Evolutionary conservation across 2,113 vertebrate species (phyloP).

Genomic region (Phylloscopus trochiloides): DNA sequence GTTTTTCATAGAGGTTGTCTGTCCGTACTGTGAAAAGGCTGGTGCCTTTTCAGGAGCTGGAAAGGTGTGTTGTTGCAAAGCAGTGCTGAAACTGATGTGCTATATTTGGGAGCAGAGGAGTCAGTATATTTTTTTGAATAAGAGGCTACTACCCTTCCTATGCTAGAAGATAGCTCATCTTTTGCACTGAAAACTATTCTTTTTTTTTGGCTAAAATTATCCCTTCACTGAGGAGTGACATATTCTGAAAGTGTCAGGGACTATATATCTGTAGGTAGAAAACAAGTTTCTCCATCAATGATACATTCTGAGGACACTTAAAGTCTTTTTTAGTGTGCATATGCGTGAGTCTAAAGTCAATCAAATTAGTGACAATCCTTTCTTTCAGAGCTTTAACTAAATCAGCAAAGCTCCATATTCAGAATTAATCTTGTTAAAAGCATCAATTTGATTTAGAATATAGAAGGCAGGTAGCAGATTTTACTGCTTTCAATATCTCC

Average conservation of each 20-base stretch:
- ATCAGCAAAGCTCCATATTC: neutral
- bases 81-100: neutral
- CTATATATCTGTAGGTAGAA: neutral
- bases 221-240: neutral
- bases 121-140: neutral
- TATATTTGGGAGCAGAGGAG: neutral
- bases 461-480: neutral
- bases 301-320: neutral
- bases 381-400: neutral
- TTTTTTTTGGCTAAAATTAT: neutral
- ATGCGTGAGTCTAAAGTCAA: neutral
- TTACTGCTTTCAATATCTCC: neutral
- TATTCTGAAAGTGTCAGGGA: neutral
- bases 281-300: neutral
- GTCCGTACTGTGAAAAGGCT: neutral
- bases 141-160: neutral
- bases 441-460: neutral
- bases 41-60: neutral
- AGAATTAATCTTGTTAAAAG: slow-evolving; percentile 6
- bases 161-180: neutral
- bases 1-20: neutral
- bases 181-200: neutral
- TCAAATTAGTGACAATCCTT: neutral
- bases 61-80: neutral
- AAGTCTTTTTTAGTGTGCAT: neutral